Evolutionary conservation across 2,113 vertebrate genomes (phyloP), one percentile per base, ranked within the genome.

Genomic region (Cervus canadensis): DNA sequence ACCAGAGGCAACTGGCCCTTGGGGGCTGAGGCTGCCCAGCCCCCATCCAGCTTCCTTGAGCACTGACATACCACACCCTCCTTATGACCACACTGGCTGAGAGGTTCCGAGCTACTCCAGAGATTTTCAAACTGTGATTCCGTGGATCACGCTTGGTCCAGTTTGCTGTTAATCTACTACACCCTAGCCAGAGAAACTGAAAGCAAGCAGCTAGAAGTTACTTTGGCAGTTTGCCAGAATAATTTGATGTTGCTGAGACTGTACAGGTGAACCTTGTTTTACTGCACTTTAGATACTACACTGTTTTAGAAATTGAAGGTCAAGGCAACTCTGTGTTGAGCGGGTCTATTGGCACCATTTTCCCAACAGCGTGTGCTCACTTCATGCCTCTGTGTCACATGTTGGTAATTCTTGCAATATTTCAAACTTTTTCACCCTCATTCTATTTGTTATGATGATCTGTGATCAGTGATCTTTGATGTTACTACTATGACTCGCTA

Each of bases 121-220:
- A 15, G 50, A n/a, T 60, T 28, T 50, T 71, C n/a, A 36, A 33
- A 79, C 57, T 48, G 28, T 54, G 87, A 43, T 33, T 33, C 67
- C 7, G 0, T 0, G 1, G 40, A 11, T 40, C 45, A 23, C 5
- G 28, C n/a, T 28, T 11, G 25, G 25, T n/a, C n/a, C 45, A 13
- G 5, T 12, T 48, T 28, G 7, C 36, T 21, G 5, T 59, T 26
- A 7, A 3, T 15, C 82, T 15, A 17, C n/a, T 36, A 56, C 43
- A 40, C 12, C 2, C 2, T 6, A 7, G 33, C 91, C 59, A 79
- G 43, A 85, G 76, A 87, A 56, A 91, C 43, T 7, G 16, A 60
- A 11, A 36, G 10, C 1, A n/a, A 89, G 43, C 6, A 19, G 6
- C 30, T 36, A 45, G 28, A 52, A 59, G 56, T 40, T 23, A 33